These are phyloP conservation scores for Mola mola DNA, from an alignment of 2,113 vertebrate genomes.

Conservation along the genomic window DNA sequence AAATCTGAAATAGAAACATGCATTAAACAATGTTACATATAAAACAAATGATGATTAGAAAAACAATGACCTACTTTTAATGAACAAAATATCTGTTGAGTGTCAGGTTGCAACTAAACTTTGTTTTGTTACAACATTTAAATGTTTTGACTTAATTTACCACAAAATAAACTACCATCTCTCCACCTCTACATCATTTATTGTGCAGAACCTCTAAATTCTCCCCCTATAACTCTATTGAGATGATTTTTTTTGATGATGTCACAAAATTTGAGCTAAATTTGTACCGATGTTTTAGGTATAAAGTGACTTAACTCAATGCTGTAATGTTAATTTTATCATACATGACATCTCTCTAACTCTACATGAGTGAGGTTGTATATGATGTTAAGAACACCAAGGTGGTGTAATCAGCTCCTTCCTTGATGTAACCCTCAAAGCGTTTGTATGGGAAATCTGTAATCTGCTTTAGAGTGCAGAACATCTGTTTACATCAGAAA, in stretches of 20 bases:
- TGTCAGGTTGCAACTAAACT: no score
- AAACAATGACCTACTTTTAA: no score
- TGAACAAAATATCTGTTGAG: no score
- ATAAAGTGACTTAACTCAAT: background rate
- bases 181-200: no score
- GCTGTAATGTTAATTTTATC: background rate
- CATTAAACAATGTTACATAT: background rate
- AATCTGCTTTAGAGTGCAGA: slow-evolving; percentile 55
- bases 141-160: no score
- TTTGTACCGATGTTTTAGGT: no score
- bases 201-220: no score
- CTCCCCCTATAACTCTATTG: no score
- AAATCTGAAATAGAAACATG: background rate
- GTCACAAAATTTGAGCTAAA: no score
- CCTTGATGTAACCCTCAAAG: slow-evolving; percentile 19
- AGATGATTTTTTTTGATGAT: no score
- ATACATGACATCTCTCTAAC: background rate
- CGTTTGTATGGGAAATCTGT: slow-evolving; percentile 35
- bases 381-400: slow-evolving; percentile 23
- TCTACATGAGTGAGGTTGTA: slow-evolving; percentile 2
- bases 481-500: slow-evolving; percentile 57
- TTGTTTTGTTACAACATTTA: no score
- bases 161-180: no score
- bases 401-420: slow-evolving; percentile 21
- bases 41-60: background rate